phyloP scores from a whole-genome alignment of 1,140 invertebrate genomes.

The Lutraria rhynchaena region DNA sequence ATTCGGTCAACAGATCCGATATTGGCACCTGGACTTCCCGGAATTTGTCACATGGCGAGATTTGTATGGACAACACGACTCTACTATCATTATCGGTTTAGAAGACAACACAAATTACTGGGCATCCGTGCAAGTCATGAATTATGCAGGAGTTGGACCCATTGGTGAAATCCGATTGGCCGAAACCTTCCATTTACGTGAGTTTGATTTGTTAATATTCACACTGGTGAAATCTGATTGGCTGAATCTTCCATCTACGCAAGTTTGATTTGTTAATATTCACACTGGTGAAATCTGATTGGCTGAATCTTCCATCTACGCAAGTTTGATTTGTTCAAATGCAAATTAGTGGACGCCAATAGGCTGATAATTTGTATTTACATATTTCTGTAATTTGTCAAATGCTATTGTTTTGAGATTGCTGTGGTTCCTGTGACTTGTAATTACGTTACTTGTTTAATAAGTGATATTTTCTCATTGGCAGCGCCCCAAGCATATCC shows the following conservation, averaged over 20 bases:
- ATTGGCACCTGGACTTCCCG: constrained; percentile 64
- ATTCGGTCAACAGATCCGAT: constrained; percentile 71
- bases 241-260: background rate
- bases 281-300: background rate
- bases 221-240: background rate
- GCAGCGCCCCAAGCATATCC: constrained; percentile 54
- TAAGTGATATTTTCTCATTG: too few relatives aligned
- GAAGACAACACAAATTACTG: constrained; percentile 96
- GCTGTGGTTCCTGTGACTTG: too few relatives aligned
- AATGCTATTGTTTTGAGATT: too few relatives aligned
- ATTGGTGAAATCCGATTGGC: constrained; percentile 49
- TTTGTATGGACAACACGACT: constrained; percentile 67
- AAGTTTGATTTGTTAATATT: too few relatives aligned
- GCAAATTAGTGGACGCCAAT: too few relatives aligned
- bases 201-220: constrained; percentile 21
- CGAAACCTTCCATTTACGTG: constrained; percentile 54
- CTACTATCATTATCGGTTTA: constrained; percentile 94
- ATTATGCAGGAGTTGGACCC: constrained; percentile 93
- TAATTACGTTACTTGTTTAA: too few relatives aligned
- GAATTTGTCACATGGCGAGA: constrained; percentile 57
- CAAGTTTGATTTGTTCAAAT: too few relatives aligned
- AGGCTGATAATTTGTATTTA: too few relatives aligned
- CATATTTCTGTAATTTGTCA: too few relatives aligned
- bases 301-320: background rate
- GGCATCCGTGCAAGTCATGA: constrained; percentile 97